phyloP scores from a whole-genome alignment of 1,140 invertebrate genomes.

The Microplitis mediator region DNA sequence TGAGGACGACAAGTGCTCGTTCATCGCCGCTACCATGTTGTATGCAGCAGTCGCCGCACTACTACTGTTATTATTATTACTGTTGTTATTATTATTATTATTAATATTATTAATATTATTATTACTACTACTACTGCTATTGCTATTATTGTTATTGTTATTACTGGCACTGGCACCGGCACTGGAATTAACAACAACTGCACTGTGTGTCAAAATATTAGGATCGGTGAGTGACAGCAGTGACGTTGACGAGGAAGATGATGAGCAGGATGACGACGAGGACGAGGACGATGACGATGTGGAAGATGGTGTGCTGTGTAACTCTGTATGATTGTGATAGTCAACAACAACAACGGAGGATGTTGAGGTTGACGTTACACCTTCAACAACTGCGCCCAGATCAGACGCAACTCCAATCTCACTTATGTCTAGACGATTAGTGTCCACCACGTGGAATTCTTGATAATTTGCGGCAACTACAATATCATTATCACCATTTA shows the following conservation, averaged over 20 bases:
- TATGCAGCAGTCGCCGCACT: slow-evolving; percentile 33
- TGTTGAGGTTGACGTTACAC: neutral
- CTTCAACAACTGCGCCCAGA: neutral
- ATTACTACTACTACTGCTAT: neutral
- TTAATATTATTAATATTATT: too few species aligned
- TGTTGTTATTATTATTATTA: too few species aligned
- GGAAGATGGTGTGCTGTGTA: neutral
- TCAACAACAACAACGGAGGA: slow-evolving; percentile 1
- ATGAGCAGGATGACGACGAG: slow-evolving; percentile 6
- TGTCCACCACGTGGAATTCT: slow-evolving; percentile 15
- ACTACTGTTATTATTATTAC: slow-evolving; percentile 1
- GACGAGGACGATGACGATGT: slow-evolving; percentile 14
- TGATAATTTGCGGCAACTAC: slow-evolving; percentile 7
- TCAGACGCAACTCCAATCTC: neutral
- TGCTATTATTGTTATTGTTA: neutral
- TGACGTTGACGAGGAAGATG: neutral
- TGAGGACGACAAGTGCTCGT: slow-evolving; percentile 56
- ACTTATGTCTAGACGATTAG: neutral
- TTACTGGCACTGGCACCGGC: neutral
- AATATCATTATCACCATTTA: slow-evolving; percentile 46
- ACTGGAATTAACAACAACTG: too few species aligned
- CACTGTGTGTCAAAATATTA: too few species aligned
- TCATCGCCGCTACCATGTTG: slow-evolving; percentile 62
- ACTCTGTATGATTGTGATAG: neutral
- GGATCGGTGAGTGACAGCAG: neutral